These are phyloP conservation scores for Montipora foliosa DNA, from an alignment of 64 coral and sea anemone genomes.

Conservation along the genomic window DNA sequence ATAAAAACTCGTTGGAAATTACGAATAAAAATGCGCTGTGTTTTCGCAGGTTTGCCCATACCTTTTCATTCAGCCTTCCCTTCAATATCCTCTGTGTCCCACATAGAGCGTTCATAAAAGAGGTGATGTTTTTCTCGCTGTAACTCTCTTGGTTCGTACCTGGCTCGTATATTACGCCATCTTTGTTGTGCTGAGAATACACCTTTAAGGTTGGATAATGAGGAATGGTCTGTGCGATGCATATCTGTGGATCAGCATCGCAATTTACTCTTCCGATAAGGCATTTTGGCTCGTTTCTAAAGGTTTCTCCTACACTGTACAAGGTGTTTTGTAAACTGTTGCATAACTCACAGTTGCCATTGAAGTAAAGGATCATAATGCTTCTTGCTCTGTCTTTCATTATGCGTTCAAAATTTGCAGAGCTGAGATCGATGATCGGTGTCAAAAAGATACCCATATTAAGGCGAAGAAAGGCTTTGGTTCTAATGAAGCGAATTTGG, in stretches of 20 bases:
- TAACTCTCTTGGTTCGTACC: conserved; percentile 91
- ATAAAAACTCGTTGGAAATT: background rate
- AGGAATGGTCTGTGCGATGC: conserved; percentile 81
- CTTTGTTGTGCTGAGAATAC: conserved; percentile 89
- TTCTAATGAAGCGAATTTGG: conserved; percentile 81
- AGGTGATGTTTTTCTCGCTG: conserved; percentile 88
- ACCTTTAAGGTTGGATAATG: conserved; percentile 94
- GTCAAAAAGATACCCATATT: conserved; percentile 78
- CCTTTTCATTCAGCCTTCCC: conserved; percentile 88
- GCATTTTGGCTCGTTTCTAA: conserved; percentile 91
- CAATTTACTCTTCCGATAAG: conserved; percentile 85
- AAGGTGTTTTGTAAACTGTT: conserved; percentile 67
- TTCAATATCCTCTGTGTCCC: conserved; percentile 73
- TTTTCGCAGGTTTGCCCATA: background rate
- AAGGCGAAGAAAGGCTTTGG: conserved; percentile 63
- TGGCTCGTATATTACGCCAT: conserved; percentile 90
- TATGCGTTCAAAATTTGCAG: conserved; percentile 93
- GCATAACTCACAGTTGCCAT: conserved; percentile 85
- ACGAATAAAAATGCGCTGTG: background rate
- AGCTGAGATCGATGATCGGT: conserved; percentile 82
- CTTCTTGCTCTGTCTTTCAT: conserved; percentile 84
- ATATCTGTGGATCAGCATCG: conserved; percentile 69
- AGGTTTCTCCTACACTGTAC: conserved; percentile 57
- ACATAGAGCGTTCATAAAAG: conserved; percentile 91
- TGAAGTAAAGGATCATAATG: conserved; percentile 86